Evolutionary conservation across 2,888 invertebrate species (phyloP).

Genomic region (Caenorhabditis sinica): DNA sequence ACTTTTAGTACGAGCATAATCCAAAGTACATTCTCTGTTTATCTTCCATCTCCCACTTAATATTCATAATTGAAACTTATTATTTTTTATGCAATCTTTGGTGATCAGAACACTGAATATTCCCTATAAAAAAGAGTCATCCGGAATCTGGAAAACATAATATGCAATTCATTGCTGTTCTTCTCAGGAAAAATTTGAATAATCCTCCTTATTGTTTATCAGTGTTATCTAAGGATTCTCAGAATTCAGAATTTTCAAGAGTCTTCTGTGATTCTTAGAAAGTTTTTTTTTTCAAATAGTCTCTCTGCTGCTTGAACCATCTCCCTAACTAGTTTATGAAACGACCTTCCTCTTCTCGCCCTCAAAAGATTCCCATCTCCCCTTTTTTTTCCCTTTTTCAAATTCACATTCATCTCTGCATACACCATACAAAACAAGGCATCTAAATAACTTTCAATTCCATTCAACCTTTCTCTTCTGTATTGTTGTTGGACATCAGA

Average conservation of each 20-base stretch:
- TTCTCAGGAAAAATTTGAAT: too few species aligned
- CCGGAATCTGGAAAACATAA: too few species aligned
- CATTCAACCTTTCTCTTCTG: neutral
- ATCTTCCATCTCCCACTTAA: too few species aligned
- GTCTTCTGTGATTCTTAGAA: neutral
- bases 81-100: too few species aligned
- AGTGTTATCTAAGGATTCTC: neutral
- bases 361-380: slow-evolving; percentile 19
- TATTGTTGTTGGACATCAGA: neutral
- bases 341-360: slow-evolving; percentile 17
- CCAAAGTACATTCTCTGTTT: too few species aligned
- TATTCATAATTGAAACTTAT: too few species aligned
- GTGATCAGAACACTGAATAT: too few species aligned
- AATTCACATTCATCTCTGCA: slow-evolving; percentile 24
- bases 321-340: slow-evolving; percentile 11
- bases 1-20: too few species aligned
- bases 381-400: slow-evolving; percentile 10
- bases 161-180: too few species aligned
- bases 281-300: neutral
- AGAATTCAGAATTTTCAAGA: neutral
- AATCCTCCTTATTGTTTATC: too few species aligned
- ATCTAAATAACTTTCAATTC: slow-evolving; percentile 17
- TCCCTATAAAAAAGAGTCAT: too few species aligned
- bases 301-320: neutral
- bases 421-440: slow-evolving; percentile 8